Base-by-base conservation (phyloP, 2,888 invertebrate genomes). In the Tubulanus polymorphus region DNA sequence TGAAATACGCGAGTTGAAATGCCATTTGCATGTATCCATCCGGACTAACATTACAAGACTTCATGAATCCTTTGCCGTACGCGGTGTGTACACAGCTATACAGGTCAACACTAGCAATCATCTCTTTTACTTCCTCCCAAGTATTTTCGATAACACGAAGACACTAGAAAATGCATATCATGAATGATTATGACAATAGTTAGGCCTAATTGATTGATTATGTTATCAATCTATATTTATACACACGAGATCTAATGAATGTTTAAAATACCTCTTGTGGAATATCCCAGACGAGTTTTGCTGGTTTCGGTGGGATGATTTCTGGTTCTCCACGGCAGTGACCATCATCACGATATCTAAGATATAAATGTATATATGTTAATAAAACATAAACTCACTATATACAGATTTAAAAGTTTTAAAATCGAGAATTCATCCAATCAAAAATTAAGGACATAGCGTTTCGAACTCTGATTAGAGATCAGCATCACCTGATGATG, bases 1-100 rank as follows among this genome's bases (percentile, higher is more conserved):
- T 80, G 79, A 86, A 95, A 79, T 97, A 97, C 1, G 97, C 93
- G 67, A 97, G 80, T 78, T 99, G 97, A 15, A 99, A 84, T 1
- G 93, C 90, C 88, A 97, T 88, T 82, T 99, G 97, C 65, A 99
- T 88, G 80, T 86, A 99, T 18, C 96, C 97, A 82, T 99, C 97
- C 0, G 97, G 97, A 48, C 94, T 94, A 53, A 94, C 85, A 51
- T 87, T 86, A 72, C 93, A 91, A 56, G 86, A 87, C 82, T 99
- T 99, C 88, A 97, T 94, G 76, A 97, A 92, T 35, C 94, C 93
- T 83, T 95, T 95, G 52, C 96, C 96, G 74, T 92, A 96, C 3
- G 65, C 62, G 41, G 63, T 85, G 80, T 91, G 92, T 74, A 91
- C 88, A 59, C 90, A 84, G 68, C 97, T 88, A 65, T 89, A 85